These are phyloP conservation scores for Rhineura floridana DNA, from an alignment of 2,113 vertebrate genomes.

Conservation along the genomic window DNA sequence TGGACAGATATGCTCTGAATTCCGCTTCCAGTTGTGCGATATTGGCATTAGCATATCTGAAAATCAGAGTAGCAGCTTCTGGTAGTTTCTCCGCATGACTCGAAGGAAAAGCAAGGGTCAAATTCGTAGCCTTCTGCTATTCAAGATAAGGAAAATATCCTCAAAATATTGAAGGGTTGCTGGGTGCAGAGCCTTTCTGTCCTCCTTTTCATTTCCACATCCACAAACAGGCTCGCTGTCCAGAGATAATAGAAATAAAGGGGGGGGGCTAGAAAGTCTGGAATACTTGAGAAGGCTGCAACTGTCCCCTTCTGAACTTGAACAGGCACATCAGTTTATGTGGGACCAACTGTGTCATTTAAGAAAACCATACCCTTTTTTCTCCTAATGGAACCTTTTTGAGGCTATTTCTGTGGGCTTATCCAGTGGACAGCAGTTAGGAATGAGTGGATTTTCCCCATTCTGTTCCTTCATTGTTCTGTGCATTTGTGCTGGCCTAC, in stretches of 20 bases:
- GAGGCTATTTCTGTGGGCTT: neutral
- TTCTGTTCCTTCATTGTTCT: neutral
- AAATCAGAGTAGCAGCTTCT: neutral
- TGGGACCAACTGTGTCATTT: neutral
- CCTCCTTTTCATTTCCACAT: neutral
- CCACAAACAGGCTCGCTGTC: neutral
- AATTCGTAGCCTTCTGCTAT: neutral
- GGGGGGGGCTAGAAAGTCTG: neutral
- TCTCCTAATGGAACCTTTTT: neutral
- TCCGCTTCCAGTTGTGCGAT: conserved; percentile 1
- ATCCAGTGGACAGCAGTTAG: neutral
- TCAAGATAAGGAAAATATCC: conserved; percentile 11
- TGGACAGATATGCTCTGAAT: neutral
- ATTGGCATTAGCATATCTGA: neutral
- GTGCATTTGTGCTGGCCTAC: neutral
- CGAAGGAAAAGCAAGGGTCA: neutral
- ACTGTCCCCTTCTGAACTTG: neutral
- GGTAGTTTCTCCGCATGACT: neutral
- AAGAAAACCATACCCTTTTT: neutral
- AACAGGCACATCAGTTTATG: neutral
- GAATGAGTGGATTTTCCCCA: too few species aligned
- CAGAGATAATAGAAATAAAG: neutral
- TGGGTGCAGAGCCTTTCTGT: neutral
- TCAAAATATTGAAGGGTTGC: neutral
- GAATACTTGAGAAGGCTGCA: neutral